Evolutionary conservation across 2,888 invertebrate genomes (phyloP).

Genomic region (Cyrtodaria siliqua): DNA sequence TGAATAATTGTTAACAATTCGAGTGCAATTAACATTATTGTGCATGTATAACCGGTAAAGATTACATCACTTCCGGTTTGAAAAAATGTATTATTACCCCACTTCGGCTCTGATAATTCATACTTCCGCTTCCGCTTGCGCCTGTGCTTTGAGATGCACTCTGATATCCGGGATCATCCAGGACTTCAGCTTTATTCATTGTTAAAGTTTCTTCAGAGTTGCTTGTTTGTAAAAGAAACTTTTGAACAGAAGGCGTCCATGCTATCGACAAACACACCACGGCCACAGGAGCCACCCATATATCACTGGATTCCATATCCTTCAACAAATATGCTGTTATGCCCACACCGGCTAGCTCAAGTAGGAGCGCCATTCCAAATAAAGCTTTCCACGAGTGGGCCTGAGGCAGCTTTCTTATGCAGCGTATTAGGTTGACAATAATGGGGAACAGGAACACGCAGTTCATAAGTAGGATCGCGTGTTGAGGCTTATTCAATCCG

Average conservation of each 20-base stretch:
- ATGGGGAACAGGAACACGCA: conserved; percentile 69
- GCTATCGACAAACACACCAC: conserved; percentile 69
- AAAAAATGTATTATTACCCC: too few species aligned
- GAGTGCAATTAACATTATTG: too few species aligned
- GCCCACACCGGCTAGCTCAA: conserved; percentile 51
- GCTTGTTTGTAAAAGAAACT: conserved; percentile 30
- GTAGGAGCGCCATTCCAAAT: conserved; percentile 46
- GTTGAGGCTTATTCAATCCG: conserved; percentile 20
- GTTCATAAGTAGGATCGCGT: conserved; percentile 68
- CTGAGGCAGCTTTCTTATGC: neutral
- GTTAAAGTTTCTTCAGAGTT: neutral
- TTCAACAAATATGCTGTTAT: conserved; percentile 24
- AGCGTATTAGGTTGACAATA: conserved; percentile 5
- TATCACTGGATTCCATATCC: neutral
- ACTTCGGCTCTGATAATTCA: too few species aligned
- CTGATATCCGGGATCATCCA: too few species aligned
- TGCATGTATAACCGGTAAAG: too few species aligned
- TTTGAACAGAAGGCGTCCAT: conserved; percentile 68
- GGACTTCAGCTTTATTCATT: too few species aligned
- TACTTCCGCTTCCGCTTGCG: too few species aligned
- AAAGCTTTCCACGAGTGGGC: conserved; percentile 10
- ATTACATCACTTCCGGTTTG: too few species aligned
- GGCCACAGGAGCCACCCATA: conserved; percentile 65
- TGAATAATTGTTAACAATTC: too few species aligned
- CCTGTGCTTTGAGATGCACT: too few species aligned